phyloP scores from a whole-genome alignment of 2,113 vertebrate species.

The Stomatorhinus ivindoensis region DNA sequence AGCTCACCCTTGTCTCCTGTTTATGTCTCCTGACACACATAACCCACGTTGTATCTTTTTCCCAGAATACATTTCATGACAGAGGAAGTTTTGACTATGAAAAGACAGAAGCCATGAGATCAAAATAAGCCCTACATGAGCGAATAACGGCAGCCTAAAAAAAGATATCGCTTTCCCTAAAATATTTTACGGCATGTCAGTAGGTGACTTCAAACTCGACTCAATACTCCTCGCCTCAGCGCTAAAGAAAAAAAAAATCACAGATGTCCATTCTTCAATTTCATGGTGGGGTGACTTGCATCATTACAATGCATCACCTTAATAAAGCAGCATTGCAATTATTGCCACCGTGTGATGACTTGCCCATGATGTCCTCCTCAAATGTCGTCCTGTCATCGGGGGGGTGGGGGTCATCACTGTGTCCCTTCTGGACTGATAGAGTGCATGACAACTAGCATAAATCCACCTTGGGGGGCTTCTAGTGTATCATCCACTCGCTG shows the following conservation, averaged over 20 bases:
- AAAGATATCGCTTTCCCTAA: slow-evolving; percentile 1
- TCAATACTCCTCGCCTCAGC: slow-evolving; percentile 39
- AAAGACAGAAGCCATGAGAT: background rate
- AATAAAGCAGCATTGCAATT: slow-evolving; percentile 63
- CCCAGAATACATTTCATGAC: background rate
- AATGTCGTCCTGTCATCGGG: slow-evolving; percentile 14
- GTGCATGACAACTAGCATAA: background rate
- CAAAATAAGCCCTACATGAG: background rate
- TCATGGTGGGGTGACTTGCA: slow-evolving; percentile 56
- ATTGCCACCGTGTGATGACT: slow-evolving; percentile 32
- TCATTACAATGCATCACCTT: slow-evolving; percentile 54
- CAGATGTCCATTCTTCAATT: slow-evolving; percentile 65
- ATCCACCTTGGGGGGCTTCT: background rate
- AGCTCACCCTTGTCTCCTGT: background rate
- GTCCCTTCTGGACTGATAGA: slow-evolving; percentile 24
- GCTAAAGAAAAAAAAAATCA: slow-evolving; percentile 35
- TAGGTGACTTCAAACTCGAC: slow-evolving; percentile 35
- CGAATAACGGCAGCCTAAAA: background rate
- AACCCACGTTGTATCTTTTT: background rate
- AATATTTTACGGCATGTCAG: slow-evolving; percentile 30
- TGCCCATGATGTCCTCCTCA: slow-evolving; percentile 14
- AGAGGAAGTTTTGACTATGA: background rate
- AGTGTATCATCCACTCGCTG: background rate
- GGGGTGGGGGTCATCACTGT: background rate
- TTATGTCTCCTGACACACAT: slow-evolving; percentile 7